Evolutionary conservation across 2,797 vertebrate genomes (phyloP), one percentile per base, ranked within the genome.

Genomic region (Rhyacichthys aspro): DNA sequence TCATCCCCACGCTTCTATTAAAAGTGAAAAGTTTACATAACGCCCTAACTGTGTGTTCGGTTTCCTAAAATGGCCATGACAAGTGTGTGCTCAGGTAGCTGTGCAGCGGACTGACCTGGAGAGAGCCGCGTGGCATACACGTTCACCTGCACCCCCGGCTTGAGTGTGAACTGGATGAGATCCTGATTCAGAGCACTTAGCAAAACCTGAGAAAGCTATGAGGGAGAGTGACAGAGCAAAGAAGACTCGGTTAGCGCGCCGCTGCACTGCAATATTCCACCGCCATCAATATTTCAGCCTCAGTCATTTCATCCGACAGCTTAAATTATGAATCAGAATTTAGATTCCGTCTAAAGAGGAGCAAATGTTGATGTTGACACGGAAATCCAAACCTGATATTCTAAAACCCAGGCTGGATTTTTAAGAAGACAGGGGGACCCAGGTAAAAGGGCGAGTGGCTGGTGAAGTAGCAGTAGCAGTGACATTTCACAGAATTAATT

Each of bases 171-270:
- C 86, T 94, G 92, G 70, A 97, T 87, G 10, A 92, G 87, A 75
- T 97, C 95, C 78, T 96, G 95, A 73, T 95, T 97, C 83, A 97
- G 86, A 81, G 95, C 95, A 86, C 93, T 94, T 76, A 95, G 90
- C 88, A 97, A 85, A 0, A 92, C 77, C 81, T 95, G 92, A 55
- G 93, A 94, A 79, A 97, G 93, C 95, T 97, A 70, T 37, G 61
- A 79, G 77, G 71, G 77, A 54, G 68, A 81, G 69, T 62, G 79
- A 76, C 60, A 72, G 68, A 76, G 74, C 53, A 70, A 61, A 74
- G 70, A 63, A 58, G 76, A 50, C 59, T 71, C 55, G 2, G 78
- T 88, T 77, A 84, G 76, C 43, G 3, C 16, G 55, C 55, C 28
- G 65, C 74, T 57, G 75, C 67, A 67, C 54, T 65, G 78, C 80